Evolutionary conservation across 92 coral and sea anemone species (phyloP).

Genomic region (Zoanthus sociatus): DNA sequence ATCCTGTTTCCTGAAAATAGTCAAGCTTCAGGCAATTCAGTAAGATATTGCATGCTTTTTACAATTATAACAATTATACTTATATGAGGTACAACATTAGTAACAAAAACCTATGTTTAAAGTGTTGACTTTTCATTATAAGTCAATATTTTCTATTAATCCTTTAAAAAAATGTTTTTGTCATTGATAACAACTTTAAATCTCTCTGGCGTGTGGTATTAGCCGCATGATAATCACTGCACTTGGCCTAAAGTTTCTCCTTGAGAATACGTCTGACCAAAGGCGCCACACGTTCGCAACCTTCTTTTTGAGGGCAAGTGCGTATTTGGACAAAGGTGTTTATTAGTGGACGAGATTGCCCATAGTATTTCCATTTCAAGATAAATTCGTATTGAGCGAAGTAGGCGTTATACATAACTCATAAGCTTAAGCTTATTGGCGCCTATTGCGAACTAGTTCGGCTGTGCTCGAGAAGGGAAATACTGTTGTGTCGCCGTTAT

Average conservation of each 20-base stretch:
- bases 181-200: not conserved
- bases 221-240: not conserved
- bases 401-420: not conserved
- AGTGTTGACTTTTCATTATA: slow-evolving; percentile 42
- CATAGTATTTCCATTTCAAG: slow-evolving; percentile 39
- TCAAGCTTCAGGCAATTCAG: not conserved
- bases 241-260: not conserved
- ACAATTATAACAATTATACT: no score
- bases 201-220: not conserved
- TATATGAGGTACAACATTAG: not conserved
- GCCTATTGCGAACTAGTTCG: not conserved
- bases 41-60: no score
- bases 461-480: not conserved
- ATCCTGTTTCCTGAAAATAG: not conserved
- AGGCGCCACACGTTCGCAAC: slow-evolving; percentile 33
- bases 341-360: slow-evolving; percentile 3
- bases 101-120: slow-evolving; percentile 19
- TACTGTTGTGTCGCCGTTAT: not conserved
- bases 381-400: slow-evolving; percentile 3
- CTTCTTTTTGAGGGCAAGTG: slow-evolving; percentile 16
- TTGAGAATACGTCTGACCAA: slow-evolving; percentile 16
- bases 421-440: slow-evolving; percentile 34
- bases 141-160: slow-evolving; percentile 24
- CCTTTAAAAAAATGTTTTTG: not conserved
- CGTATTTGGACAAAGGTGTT: slow-evolving; percentile 22